phyloP scores from a whole-genome alignment of 2,113 vertebrate species.

The Salvelinus alpinus region DNA sequence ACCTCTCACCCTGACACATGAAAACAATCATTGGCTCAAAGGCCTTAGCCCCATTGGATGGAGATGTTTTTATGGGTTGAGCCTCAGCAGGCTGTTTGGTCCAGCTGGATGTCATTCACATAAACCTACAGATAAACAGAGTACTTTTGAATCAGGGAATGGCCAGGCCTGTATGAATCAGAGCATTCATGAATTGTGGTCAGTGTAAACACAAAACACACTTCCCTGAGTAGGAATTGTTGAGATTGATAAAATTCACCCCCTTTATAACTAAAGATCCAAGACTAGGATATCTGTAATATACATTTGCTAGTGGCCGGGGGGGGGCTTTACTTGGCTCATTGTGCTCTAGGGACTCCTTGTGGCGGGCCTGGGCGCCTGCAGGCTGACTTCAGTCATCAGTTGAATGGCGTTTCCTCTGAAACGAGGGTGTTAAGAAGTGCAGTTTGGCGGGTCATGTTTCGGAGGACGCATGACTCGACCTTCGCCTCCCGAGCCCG shows the following conservation, averaged over 20 bases:
- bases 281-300: constrained; percentile 3
- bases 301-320: neutral
- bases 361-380: no score
- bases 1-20: constrained; percentile 60
- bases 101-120: constrained; percentile 66
- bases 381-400: no score
- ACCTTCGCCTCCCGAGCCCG: no score
- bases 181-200: constrained; percentile 15
- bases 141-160: constrained; percentile 18
- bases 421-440: no score
- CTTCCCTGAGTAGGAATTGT: neutral
- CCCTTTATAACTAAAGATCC: neutral
- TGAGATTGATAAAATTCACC: neutral
- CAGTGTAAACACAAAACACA: neutral
- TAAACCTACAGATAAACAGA: constrained; percentile 54
- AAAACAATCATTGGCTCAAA: constrained; percentile 47
- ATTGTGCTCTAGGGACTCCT: no score
- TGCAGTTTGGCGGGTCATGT: no score
- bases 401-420: no score
- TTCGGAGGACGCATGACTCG: no score
- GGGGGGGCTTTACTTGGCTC: no score
- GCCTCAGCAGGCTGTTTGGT: constrained; percentile 11
- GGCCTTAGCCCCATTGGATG: constrained; percentile 14
- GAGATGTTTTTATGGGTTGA: constrained; percentile 14
- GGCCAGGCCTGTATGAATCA: constrained; percentile 34